Evolutionary conservation across 2,113 vertebrate genomes (phyloP).

Genomic region (Centropristis striata): DNA sequence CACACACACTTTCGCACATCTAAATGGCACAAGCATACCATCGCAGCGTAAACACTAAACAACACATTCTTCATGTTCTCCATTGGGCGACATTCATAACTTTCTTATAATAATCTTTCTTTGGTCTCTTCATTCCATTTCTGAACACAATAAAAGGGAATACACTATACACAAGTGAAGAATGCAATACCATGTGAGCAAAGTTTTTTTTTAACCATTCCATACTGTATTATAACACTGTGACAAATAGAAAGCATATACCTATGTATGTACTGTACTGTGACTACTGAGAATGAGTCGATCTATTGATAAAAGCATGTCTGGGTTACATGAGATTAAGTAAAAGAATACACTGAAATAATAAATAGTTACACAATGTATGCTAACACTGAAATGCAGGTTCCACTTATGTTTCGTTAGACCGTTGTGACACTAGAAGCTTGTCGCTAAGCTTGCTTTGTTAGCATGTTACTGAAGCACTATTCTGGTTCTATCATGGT

Average conservation of each 20-base stretch:
- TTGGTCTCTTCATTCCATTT: slow-evolving; percentile 74
- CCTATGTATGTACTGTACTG: slow-evolving; percentile 62
- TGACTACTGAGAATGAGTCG: slow-evolving; percentile 62
- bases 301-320: slow-evolving; percentile 73
- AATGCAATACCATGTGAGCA: slow-evolving; percentile 65
- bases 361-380: slow-evolving; percentile 79
- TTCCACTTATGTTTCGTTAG: slow-evolving; percentile 62
- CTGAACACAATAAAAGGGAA: slow-evolving; percentile 61
- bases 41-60: slow-evolving; percentile 57
- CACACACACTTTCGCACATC: slow-evolving; percentile 26
- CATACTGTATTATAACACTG: slow-evolving; percentile 74
- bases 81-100: slow-evolving; percentile 68
- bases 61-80: slow-evolving; percentile 65
- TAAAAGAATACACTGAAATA: slow-evolving; percentile 74
- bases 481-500: slow-evolving; percentile 62
- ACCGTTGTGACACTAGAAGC: slow-evolving; percentile 64
- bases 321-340: slow-evolving; percentile 75
- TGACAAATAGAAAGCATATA: slow-evolving; percentile 71
- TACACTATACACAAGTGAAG: slow-evolving; percentile 62
- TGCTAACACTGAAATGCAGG: slow-evolving; percentile 75
- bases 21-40: slow-evolving; percentile 56
- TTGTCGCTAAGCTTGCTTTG: slow-evolving; percentile 69
- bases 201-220: slow-evolving; percentile 50
- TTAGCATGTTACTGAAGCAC: slow-evolving; percentile 79
- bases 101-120: slow-evolving; percentile 65